Evolutionary conservation across 2,888 invertebrate species (phyloP).

Genomic region (Thecophora atra): DNA sequence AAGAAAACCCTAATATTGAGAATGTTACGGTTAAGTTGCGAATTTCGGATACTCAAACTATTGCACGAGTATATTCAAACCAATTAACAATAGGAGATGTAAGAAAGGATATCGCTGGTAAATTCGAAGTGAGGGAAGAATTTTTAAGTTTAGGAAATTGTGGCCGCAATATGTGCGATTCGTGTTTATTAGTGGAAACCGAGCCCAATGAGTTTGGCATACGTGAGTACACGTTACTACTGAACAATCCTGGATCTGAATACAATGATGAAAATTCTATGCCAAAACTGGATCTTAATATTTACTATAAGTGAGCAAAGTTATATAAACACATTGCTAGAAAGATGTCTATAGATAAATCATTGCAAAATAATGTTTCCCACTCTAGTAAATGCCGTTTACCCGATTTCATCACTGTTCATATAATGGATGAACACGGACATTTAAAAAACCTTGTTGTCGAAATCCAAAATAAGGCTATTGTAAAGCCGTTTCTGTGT

Average conservation of each 20-base stretch:
- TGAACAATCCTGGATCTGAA: conserved; percentile 30
- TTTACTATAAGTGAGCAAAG: conserved; percentile 61
- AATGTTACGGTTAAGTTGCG: conserved; percentile 65
- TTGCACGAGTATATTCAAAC: conserved; percentile 64
- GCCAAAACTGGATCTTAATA: conserved; percentile 57
- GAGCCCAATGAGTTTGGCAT: conserved; percentile 62
- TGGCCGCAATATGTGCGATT: conserved; percentile 61
- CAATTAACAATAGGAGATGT: conserved; percentile 70
- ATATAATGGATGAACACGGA: conserved; percentile 65
- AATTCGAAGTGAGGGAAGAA: conserved; percentile 69
- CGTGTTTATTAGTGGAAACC: conserved; percentile 54
- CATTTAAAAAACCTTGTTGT: conserved; percentile 68
- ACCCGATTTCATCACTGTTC: conserved; percentile 70
- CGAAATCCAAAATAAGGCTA: conserved; percentile 70
- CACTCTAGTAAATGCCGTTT: conserved; percentile 63
- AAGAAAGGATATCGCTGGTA: conserved; percentile 70
- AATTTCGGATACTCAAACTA: conserved; percentile 57
- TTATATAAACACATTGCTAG: background rate
- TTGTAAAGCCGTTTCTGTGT: conserved; percentile 79
- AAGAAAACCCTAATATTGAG: conserved; percentile 51
- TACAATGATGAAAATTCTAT: conserved; percentile 34
- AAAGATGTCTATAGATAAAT: background rate
- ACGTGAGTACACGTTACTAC: conserved; percentile 55
- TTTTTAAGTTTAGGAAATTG: conserved; percentile 68
- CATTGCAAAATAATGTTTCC: no score